Base-by-base conservation (phyloP, 2,113 vertebrate genomes). In the Anguilla japonica region DNA sequence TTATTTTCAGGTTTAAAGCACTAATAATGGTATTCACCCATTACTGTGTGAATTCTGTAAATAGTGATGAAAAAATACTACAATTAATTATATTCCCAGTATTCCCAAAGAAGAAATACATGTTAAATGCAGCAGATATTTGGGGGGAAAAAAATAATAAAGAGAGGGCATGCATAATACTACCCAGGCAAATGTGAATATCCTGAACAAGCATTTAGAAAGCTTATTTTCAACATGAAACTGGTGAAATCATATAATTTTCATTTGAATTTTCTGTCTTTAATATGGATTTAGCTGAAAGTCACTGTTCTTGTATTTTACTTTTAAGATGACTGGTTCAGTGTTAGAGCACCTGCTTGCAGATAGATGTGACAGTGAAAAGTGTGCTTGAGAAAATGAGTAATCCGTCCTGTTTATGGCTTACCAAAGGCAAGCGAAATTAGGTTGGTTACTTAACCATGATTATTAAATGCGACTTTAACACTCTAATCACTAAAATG, bases 401-500 rank as follows among this genome's bases (percentile, higher is more conserved):
- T 85, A 87, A 88, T 85, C 85, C 79, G 8, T 83, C 81, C 79
- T 81, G 83, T 46, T 87, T 85, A 75, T 56, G 78, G 82, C 81
- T 56, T 88, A 88, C 82, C 85, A 84, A 82, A 81, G 81, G 26
- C 41, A 41, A 78, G 86, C 34, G 57, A 85, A 86, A 88, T 82
- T 86, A 83, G 88, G 85, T 82, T 91, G 86, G 86, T 57, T 88
- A 84, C 53, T 41, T 87, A 87, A 86, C 85, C 81, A 26, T 85
- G 89, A 82, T 89, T 60, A 89, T 88, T 91, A 88, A 85, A 60
- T 81, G 75, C 87, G 91, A 88, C 87, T 87, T 85, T 87, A 88
- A 91, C 83, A 88, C 87, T 83, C 88, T 87, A 83, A 53, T 53
- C 50, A 53, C 50, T 11, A 91, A 90, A 78, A 26, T 89, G 87